These are phyloP conservation scores for Aquatica leii DNA, from an alignment of 2,888 invertebrate species.

Conservation along the genomic window DNA sequence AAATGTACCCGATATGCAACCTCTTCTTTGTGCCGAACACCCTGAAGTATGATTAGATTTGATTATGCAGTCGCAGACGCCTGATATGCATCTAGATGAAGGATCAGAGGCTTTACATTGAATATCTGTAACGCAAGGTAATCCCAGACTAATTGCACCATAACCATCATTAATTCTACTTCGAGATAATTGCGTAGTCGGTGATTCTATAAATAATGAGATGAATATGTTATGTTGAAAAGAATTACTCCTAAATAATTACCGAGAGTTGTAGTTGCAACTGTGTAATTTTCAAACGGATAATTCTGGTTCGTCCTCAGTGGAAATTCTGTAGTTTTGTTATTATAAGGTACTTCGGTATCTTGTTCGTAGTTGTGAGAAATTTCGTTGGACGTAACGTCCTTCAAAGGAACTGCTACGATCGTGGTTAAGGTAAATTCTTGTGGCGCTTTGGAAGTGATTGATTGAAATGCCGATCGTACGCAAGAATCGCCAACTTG, in stretches of 20 bases:
- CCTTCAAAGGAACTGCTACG: constrained; percentile 45
- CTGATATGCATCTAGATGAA: constrained; percentile 76
- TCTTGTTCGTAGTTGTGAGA: constrained; percentile 42
- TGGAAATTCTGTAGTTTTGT: background rate
- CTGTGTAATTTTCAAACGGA: constrained; percentile 40
- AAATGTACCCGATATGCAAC: constrained; percentile 86
- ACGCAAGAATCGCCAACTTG: constrained; percentile 73
- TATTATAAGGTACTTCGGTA: constrained; percentile 3
- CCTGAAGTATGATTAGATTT: constrained; percentile 67
- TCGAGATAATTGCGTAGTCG: constrained; percentile 53
- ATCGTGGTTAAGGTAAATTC: constrained; percentile 41
- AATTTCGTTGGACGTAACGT: constrained; percentile 47
- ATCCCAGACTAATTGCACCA: constrained; percentile 75
- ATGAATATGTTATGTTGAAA: background rate
- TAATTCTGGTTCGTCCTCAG: background rate
- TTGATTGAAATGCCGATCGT: constrained; percentile 59
- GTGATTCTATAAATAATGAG: constrained; percentile 28
- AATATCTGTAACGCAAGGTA: constrained; percentile 75
- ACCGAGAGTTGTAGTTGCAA: constrained; percentile 49
- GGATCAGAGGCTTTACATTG: constrained; percentile 85
- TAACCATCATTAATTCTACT: constrained; percentile 61
- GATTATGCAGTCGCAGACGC: constrained; percentile 79
- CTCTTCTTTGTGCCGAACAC: constrained; percentile 77
- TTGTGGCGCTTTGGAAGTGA: constrained; percentile 27
- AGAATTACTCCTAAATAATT: constrained; percentile 33